Evolutionary conservation across 2,113 vertebrate species (phyloP), one percentile per base, ranked within the genome.

Genomic region (Hippolais icterina): DNA sequence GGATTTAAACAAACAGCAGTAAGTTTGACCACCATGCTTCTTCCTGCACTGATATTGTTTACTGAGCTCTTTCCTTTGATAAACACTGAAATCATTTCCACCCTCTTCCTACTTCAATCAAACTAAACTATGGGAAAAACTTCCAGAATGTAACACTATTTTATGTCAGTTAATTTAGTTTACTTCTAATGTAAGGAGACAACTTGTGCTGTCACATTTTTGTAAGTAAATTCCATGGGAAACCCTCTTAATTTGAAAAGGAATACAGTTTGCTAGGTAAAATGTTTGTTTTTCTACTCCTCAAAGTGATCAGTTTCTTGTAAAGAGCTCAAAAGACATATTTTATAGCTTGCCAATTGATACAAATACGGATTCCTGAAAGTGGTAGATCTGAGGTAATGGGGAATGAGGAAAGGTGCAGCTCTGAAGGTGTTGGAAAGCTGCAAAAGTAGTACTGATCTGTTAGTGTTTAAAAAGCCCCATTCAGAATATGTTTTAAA

Each of bases 1-100:
- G 85, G 92, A 90, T 56, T 96, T 91, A 91, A 97, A 96, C 87
- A 97, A 96, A 94, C 72, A 86, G 82, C 75, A 92, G 17, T 47
- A 77, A 75, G 83, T 75, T 57, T 93, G 86, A 93, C 88, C 88
- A 76, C 90, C 83, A 82, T 65, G 81, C 92, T 93, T 90, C 96
- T 96, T 97, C 96, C 95, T 96, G 93, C 68, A 44, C 77, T 56
- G 71, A 92, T 92, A 94, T 79, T 93, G 92, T 95, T 96, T 96
- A 97, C 74, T 54, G 61, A 88, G 63, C 41, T 64, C 68, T 92
- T 95, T 92, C 95, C 95, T 89, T 94, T 78, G 83, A 96, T 96
- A 95, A 96, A 96, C 91, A 95, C 42, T 96, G 94, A 96, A 96
- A 96, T 96, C 76, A 96, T 94, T 96, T 96, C 96, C 91, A 93